Conservation (phyloP, 2,797 vertebrate genomes). For the Darevskia mixta region DNA sequence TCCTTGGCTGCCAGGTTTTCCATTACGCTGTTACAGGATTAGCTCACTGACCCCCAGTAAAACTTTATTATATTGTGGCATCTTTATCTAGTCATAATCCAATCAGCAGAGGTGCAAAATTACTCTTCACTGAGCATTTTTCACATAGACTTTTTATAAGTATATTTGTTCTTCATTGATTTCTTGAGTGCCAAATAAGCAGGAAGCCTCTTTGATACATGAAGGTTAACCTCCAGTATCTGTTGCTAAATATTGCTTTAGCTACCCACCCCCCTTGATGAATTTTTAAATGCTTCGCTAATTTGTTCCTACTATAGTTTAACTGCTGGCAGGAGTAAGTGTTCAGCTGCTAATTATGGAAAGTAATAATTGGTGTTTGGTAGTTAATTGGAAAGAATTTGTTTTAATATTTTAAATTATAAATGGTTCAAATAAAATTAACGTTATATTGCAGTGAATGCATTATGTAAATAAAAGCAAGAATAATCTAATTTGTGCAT, state of each 20-base stretch:
- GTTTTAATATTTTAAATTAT: constrained; percentile 42
- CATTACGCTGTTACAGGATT: background rate
- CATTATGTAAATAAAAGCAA: background rate
- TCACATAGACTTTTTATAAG: background rate
- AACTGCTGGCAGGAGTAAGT: constrained; percentile 34
- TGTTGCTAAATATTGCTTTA: constrained; percentile 39
- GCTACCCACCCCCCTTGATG: background rate
- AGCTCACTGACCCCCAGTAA: background rate
- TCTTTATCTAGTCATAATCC: background rate
- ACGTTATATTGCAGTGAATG: accelerated
- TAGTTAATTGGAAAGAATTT: constrained; percentile 40
- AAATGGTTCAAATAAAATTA: constrained; percentile 29
- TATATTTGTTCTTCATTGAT: background rate
- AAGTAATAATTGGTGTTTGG: constrained; percentile 27
- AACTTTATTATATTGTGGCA: accelerated
- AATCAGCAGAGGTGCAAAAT: constrained; percentile 2
- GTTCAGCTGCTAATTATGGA: constrained; percentile 35
- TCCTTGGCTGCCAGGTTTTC: background rate
- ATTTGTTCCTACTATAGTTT: constrained; percentile 16
- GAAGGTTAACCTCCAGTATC: background rate
- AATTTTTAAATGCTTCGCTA: constrained; percentile 45
- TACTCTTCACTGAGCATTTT: background rate
- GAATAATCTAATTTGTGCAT: constrained; percentile 6
- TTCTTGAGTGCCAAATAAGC: constrained; percentile 22
- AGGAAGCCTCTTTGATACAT: background rate